A percentile compares a stretch with the other conserved stretches of the same genome.
These are phyloP conservation scores for Aphidoletes aphidimyza DNA, from an alignment of 2,888 invertebrate genomes.

Conservation along the genomic window DNA sequence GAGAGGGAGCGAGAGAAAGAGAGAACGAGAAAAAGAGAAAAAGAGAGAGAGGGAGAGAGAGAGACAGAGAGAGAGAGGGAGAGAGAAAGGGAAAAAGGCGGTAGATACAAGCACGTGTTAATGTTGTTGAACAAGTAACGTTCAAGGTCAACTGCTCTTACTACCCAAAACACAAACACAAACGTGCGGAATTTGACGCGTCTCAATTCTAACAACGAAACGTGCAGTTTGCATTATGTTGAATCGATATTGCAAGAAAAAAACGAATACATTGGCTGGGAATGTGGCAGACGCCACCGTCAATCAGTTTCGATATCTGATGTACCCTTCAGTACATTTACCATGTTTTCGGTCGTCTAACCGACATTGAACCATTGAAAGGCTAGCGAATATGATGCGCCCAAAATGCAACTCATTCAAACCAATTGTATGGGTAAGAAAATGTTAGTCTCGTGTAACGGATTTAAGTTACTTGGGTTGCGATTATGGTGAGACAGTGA, in stretches of 20 bases:
- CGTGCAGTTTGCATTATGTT: not conserved
- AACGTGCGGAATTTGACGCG: slow-evolving; percentile 30
- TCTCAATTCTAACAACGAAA: not conserved
- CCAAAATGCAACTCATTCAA: slow-evolving; percentile 31
- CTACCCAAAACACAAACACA: slow-evolving; percentile 1
- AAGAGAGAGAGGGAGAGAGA: not conserved
- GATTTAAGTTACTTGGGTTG: not conserved
- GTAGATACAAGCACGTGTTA: not conserved
- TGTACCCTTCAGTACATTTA: not conserved
- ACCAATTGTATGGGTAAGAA: not conserved
- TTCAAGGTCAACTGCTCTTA: slow-evolving; percentile 32
- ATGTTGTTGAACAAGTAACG: not conserved
- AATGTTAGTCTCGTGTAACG: not conserved
- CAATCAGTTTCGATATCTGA: not conserved
- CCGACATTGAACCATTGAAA: not conserved
- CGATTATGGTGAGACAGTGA: not conserved
- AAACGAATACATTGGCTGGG: too few relatives aligned
- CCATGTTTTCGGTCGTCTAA: not conserved
- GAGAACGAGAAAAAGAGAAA: not conserved
- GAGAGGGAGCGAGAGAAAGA: not conserved
- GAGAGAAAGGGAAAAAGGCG: too few relatives aligned
- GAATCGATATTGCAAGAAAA: not conserved
- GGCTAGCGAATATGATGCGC: not conserved
- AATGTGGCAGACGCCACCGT: not conserved
- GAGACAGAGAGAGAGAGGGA: not conserved